phyloP scores from a whole-genome alignment of 2,113 vertebrate species.

The Ochotona curzoniae region DNA sequence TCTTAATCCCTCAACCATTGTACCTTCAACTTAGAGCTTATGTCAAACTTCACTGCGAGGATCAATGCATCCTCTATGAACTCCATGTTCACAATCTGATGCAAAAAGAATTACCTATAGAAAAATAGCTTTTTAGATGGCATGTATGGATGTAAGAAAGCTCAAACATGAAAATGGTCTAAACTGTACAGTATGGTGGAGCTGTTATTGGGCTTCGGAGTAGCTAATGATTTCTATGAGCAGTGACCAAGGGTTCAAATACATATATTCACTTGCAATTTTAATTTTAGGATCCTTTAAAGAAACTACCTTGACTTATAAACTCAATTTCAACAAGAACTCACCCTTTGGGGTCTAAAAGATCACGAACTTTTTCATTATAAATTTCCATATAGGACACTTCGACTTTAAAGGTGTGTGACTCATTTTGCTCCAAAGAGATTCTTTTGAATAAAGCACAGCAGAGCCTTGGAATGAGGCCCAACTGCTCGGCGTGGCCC shows the following conservation, averaged over 20 bases:
- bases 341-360: slow-evolving; percentile 99
- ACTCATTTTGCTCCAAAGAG: slow-evolving; percentile 90
- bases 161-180: neutral
- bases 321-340: slow-evolving; percentile 69
- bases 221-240: neutral
- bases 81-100: neutral
- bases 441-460: slow-evolving; percentile 97
- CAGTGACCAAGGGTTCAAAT: neutral
- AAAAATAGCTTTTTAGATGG: neutral
- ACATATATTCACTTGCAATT: neutral
- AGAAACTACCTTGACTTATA: neutral
- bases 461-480: slow-evolving; percentile 98
- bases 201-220: neutral
- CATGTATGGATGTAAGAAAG: neutral
- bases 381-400: slow-evolving; percentile 99
- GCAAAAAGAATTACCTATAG: neutral
- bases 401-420: slow-evolving; percentile 96
- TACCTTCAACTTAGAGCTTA: neutral
- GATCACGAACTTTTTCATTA: slow-evolving; percentile 98
- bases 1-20: neutral
- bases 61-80: neutral
- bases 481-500: slow-evolving; percentile 96
- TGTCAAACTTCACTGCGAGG: slow-evolving; percentile 1
- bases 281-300: slow-evolving; percentile 11
- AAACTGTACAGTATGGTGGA: no score